A percentile compares a stretch with the other conserved stretches of the same genome.
Conservation (phyloP, 2,888 invertebrate species). For the Pherbina coryleti region DNA sequence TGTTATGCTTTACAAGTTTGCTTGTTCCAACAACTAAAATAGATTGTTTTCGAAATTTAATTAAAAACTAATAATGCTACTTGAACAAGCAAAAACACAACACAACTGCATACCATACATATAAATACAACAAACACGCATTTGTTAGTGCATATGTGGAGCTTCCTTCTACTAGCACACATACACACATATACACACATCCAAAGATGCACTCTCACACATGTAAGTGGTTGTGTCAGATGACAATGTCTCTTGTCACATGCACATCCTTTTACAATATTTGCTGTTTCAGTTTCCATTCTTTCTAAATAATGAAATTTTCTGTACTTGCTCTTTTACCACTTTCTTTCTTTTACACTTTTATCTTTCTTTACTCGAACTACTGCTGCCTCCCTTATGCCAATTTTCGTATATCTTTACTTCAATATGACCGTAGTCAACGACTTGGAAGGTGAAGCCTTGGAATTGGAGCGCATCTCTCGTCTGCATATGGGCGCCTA, state of each 20-base stretch:
- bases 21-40: conserved; percentile 14
- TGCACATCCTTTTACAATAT: background rate
- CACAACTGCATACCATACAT: background rate
- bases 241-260: conserved; percentile 12
- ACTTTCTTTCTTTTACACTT: conserved; percentile 1
- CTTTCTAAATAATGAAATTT: conserved; percentile 27
- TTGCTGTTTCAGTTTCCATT: conserved; percentile 14
- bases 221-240: conserved; percentile 8
- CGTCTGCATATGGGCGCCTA: conserved; percentile 92
- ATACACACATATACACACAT: background rate
- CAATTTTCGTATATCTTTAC: background rate
- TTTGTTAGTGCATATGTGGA: background rate
- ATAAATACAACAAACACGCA: background rate
- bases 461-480: conserved; percentile 87
- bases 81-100: conserved; percentile 1
- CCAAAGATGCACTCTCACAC: too few species aligned
- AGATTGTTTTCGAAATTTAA: conserved; percentile 43
- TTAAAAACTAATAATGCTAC: conserved; percentile 45
- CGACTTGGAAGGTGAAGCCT: conserved; percentile 87
- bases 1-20: conserved; percentile 27
- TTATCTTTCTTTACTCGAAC: conserved; percentile 14
- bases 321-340: background rate
- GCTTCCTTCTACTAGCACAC: too few species aligned
- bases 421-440: conserved; percentile 72
- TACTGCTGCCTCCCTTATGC: background rate